phyloP scores from a whole-genome alignment of 2,888 invertebrate genomes.

The Trisateles emortualis region DNA sequence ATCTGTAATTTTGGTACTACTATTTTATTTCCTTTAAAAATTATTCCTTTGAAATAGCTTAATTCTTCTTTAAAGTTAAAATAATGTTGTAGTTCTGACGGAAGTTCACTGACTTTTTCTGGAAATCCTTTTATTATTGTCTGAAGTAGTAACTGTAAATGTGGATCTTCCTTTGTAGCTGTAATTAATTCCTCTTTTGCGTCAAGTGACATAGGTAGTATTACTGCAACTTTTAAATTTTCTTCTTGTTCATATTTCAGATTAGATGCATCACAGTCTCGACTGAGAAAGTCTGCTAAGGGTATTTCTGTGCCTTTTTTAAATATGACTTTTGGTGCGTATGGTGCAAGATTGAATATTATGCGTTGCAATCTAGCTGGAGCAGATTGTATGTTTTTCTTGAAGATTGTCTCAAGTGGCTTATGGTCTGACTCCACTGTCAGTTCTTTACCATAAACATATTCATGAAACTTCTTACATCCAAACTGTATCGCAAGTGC shows the following conservation, averaged over 20 bases:
- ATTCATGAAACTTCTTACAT: slow-evolving; percentile 8
- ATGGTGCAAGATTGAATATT: neutral
- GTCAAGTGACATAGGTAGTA: neutral
- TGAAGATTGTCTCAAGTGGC: slow-evolving; percentile 24
- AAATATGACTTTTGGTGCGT: slow-evolving; percentile 1
- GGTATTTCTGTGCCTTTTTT: slow-evolving; percentile 9
- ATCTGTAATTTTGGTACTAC: too few relatives aligned
- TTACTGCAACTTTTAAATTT: too few relatives aligned
- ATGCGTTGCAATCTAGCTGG: slow-evolving; percentile 19
- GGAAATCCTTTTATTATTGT: too few relatives aligned
- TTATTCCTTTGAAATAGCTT: too few relatives aligned
- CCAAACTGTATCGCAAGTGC: slow-evolving; percentile 44
- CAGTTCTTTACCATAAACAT: slow-evolving; percentile 5
- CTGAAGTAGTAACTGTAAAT: too few relatives aligned
- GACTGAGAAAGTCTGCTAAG: slow-evolving; percentile 6
- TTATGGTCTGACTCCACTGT: slow-evolving; percentile 31
- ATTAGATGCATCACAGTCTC: slow-evolving; percentile 10
- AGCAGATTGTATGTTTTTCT: slow-evolving; percentile 17
- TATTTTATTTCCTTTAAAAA: too few relatives aligned
- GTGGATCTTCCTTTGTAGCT: neutral
- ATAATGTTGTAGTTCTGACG: too few relatives aligned
- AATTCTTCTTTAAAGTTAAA: too few relatives aligned
- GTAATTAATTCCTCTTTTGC: neutral
- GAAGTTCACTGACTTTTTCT: too few relatives aligned
- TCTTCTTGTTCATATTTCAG: too few relatives aligned